phyloP scores from a whole-genome alignment of 1,140 invertebrate genomes.

The Psilanteris sp. region DNA sequence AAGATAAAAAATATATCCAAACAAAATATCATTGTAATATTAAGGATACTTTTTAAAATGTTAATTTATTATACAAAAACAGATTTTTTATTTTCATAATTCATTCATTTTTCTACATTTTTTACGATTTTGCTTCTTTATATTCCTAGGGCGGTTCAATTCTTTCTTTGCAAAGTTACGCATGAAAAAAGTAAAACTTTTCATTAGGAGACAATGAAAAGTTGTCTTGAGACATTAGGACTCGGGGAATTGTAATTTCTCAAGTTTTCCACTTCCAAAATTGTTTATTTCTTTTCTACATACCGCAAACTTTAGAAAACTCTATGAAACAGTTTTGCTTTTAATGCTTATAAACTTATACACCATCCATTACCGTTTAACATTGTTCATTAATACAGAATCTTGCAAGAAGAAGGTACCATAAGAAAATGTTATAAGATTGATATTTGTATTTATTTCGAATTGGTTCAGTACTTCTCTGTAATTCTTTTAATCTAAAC shows the following conservation, averaged over 20 bases:
- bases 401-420: constrained; percentile 16
- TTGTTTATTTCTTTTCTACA: constrained; percentile 24
- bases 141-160: constrained; percentile 35
- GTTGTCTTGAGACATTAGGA: constrained; percentile 64
- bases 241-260: constrained; percentile 61
- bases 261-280: constrained; percentile 61
- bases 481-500: too few relatives aligned
- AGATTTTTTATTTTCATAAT: too few relatives aligned
- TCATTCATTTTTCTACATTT: too few relatives aligned
- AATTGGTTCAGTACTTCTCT: neutral
- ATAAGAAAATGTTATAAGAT: constrained; percentile 36
- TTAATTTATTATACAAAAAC: too few relatives aligned
- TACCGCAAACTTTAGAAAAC: constrained; percentile 36
- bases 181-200: constrained; percentile 47
- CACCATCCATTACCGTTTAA: constrained; percentile 46
- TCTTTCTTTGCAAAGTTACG: constrained; percentile 48
- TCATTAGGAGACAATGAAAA: too few relatives aligned
- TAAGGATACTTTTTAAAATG: too few relatives aligned
- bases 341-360: constrained; percentile 50
- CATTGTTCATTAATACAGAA: constrained; percentile 51
- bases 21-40: too few relatives aligned
- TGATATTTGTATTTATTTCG: constrained; percentile 48
- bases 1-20: too few relatives aligned
- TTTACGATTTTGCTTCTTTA: too few relatives aligned
- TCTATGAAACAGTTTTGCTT: constrained; percentile 41